Evolutionary conservation across 2,888 invertebrate genomes (phyloP).

Genomic region (Cheilosia scutellata): DNA sequence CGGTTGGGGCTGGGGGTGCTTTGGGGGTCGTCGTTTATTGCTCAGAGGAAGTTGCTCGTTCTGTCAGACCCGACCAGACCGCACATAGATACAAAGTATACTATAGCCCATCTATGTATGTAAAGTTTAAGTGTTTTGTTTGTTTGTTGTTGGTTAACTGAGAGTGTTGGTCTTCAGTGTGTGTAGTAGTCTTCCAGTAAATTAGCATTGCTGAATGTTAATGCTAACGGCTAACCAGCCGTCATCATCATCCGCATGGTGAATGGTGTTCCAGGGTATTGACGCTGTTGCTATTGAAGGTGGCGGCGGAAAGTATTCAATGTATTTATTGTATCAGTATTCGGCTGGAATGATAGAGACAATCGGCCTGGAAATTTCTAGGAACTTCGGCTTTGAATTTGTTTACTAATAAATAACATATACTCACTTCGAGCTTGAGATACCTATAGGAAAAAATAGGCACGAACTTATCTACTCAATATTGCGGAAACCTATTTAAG

Average conservation of each 20-base stretch:
- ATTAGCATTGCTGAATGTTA: constrained; percentile 24
- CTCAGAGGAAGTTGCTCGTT: constrained; percentile 30
- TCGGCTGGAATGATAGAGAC: constrained; percentile 28
- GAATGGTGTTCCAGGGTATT: constrained; percentile 2
- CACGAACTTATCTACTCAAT: too few relatives aligned
- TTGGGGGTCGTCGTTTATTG: constrained; percentile 15
- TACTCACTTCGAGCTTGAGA: too few relatives aligned
- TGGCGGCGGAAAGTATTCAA: neutral
- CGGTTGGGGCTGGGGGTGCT: neutral
- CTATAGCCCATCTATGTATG: neutral
- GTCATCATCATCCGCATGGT: neutral
- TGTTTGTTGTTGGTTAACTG: constrained; percentile 8
- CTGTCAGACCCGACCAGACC: constrained; percentile 1
- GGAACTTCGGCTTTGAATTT: too few relatives aligned
- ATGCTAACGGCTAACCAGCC: constrained; percentile 1
- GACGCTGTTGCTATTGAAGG: neutral
- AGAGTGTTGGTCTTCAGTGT: neutral
- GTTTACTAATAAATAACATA: too few relatives aligned
- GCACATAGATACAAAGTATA: constrained; percentile 16
- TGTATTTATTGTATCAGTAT: neutral
- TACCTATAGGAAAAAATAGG: too few relatives aligned
- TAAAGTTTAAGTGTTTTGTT: neutral
- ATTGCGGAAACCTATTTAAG: too few relatives aligned
- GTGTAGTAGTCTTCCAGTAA: constrained; percentile 24
- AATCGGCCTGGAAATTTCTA: too few relatives aligned